These are phyloP conservation scores for Pteromalus puparum DNA, from an alignment of 1,140 invertebrate species.

Conservation along the genomic window DNA sequence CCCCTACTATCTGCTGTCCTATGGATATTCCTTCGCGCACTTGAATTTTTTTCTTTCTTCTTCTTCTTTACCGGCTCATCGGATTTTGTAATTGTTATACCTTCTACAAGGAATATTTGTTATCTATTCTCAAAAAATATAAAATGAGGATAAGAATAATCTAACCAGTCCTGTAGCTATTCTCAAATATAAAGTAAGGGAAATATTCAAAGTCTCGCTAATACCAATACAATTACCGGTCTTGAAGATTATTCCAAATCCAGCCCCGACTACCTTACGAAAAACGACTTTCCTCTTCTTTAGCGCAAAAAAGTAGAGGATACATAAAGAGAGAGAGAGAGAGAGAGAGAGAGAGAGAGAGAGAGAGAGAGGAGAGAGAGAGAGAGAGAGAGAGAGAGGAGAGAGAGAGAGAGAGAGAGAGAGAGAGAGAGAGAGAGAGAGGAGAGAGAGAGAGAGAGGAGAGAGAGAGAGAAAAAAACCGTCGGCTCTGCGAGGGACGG, in stretches of 20 bases:
- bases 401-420: background rate
- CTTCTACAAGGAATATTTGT: too few relatives aligned
- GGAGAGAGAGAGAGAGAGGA: background rate
- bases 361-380: background rate
- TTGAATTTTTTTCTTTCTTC: background rate
- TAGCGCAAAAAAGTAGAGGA: background rate
- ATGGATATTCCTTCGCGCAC: background rate
- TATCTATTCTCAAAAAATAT: too few relatives aligned
- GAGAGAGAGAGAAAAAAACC: background rate
- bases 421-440: background rate
- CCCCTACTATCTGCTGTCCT: background rate
- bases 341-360: background rate
- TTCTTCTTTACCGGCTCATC: too few relatives aligned
- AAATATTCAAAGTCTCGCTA: too few relatives aligned
- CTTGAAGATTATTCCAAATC: constrained; percentile 16
- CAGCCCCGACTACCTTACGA: background rate
- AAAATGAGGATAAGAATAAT: too few relatives aligned
- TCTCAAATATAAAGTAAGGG: too few relatives aligned
- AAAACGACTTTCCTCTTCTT: background rate
- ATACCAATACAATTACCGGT: background rate
- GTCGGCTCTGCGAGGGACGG: background rate
- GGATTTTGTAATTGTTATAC: too few relatives aligned
- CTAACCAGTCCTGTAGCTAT: too few relatives aligned
- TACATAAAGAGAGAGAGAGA: background rate
- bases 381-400: background rate